These are phyloP conservation scores for Drosophila biarmipes DNA, from an alignment of 1,140 invertebrate species.

Conservation along the genomic window DNA sequence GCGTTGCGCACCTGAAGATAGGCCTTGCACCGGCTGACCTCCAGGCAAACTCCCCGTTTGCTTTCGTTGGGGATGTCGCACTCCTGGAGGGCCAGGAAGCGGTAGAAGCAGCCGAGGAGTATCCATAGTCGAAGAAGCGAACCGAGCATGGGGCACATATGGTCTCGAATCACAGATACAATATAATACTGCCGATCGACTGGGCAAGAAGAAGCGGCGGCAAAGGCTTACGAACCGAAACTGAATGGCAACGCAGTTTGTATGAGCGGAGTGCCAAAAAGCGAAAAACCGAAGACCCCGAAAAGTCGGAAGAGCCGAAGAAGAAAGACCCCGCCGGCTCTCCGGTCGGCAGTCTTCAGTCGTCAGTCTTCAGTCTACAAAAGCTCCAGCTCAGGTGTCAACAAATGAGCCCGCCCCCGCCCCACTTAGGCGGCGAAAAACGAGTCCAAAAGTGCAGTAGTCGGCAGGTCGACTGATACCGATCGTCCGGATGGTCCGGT, in stretches of 20 bases:
- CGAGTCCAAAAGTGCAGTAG: constrained; percentile 75
- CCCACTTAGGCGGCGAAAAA: constrained; percentile 56
- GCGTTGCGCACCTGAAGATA: constrained; percentile 74
- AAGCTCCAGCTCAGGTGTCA: constrained; percentile 55
- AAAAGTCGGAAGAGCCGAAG: constrained; percentile 74
- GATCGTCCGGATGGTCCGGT: constrained; percentile 42
- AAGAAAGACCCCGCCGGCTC: constrained; percentile 2
- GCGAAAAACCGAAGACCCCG: constrained; percentile 47
- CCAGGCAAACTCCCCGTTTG: constrained; percentile 67
- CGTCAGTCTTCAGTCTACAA: neutral
- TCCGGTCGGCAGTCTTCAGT: neutral
- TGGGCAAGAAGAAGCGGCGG: constrained; percentile 32
- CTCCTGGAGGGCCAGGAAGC: constrained; percentile 12
- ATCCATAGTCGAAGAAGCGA: constrained; percentile 21
- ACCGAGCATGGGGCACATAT: constrained; percentile 14
- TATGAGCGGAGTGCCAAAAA: constrained; percentile 60
- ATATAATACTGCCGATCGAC: constrained; percentile 39
- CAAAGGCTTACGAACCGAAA: constrained; percentile 45
- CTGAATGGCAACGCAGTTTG: constrained; percentile 66
- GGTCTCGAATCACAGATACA: constrained; percentile 31
- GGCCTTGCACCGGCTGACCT: constrained; percentile 66
- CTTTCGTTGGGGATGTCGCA: constrained; percentile 80
- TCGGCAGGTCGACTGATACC: constrained; percentile 14
- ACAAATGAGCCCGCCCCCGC: constrained; percentile 50
- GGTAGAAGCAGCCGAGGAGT: constrained; percentile 26